Conservation (phyloP, 2,113 vertebrate species). For the western clawed frog (Xenopus tropicalis) region DNA sequence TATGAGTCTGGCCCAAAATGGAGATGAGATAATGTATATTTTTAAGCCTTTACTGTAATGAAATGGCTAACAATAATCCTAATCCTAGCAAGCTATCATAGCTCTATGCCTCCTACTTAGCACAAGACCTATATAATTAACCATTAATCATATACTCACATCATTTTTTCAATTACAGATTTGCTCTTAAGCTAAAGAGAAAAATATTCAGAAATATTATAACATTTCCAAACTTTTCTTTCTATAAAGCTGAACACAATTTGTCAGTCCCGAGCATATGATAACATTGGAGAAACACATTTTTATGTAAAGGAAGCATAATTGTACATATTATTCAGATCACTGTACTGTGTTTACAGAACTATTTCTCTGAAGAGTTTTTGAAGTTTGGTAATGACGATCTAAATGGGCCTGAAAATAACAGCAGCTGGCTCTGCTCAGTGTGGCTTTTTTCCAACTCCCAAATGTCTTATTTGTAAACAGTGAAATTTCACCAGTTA, state of each 20-base stretch:
- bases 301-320: background rate
- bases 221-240: too few species aligned
- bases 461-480: slow-evolving; percentile 77
- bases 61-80: too few species aligned
- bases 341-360: slow-evolving; percentile 17
- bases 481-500: slow-evolving; percentile 73
- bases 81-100: too few species aligned
- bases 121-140: too few species aligned
- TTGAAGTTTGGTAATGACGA: slow-evolving; percentile 55
- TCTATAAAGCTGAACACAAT: background rate
- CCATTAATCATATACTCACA: too few species aligned
- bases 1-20: too few species aligned
- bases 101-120: too few species aligned
- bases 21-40: too few species aligned
- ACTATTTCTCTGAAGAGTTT: slow-evolving; percentile 29
- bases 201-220: too few species aligned
- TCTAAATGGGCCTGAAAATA: slow-evolving; percentile 65
- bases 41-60: too few species aligned
- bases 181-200: too few species aligned
- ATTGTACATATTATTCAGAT: slow-evolving; percentile 3
- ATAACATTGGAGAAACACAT: background rate
- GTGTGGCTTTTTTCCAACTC: slow-evolving; percentile 68
- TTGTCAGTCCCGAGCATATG: background rate
- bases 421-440: slow-evolving; percentile 67
- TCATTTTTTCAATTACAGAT: too few species aligned